Base-by-base conservation (phyloP, 2,113 vertebrate species). In the Coreoperca whiteheadi region DNA sequence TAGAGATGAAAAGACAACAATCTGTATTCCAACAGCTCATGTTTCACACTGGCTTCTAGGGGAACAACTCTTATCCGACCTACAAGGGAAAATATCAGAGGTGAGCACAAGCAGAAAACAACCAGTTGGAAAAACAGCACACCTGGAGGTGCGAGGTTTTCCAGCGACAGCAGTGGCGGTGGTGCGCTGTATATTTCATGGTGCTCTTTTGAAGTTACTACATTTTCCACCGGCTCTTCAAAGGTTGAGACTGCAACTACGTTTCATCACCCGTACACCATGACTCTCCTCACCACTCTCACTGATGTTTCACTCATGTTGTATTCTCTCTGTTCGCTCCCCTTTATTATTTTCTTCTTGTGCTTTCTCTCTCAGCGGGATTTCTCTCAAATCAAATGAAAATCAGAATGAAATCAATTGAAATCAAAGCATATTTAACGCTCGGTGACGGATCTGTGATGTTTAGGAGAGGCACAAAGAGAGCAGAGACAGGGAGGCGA, bases 121-220 rank as follows among this genome's bases (percentile, higher is more conserved):
- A 74, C 50, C 63, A 46, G 61, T 18, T 66, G 50, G 50, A 74
- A 77, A 81, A 85, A 77, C 84, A 74, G 30, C 63, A 71, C 84
- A 85, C 75, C 84, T 90, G 86, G 57, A 87, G 81, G 65, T 69
- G 63, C 6, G 18, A 84, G 83, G 50, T 66, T 84, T 84, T 74
- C 67, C 21, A 66, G 72, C 20, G 61, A 71, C 86, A 74, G 85
- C 82, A 41, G 87, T 34, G 41, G 75, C 53, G 61, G 21, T 15
- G 48, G 57, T 69, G 71, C 87, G 91, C 91, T 92, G 89, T 90
- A 92, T 92, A 91, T 94, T 94, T 93, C 88, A 92, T 92, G 91
- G 72, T 64, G 75, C 87, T 91, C 91, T 88, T 94, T 92, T 94
- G 92, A 94, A 93, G 93, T 91, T 82, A 84, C 87, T 82, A 74